These are phyloP conservation scores for Idris sp. DNA, from an alignment of 1,140 invertebrate species.

Conservation along the genomic window DNA sequence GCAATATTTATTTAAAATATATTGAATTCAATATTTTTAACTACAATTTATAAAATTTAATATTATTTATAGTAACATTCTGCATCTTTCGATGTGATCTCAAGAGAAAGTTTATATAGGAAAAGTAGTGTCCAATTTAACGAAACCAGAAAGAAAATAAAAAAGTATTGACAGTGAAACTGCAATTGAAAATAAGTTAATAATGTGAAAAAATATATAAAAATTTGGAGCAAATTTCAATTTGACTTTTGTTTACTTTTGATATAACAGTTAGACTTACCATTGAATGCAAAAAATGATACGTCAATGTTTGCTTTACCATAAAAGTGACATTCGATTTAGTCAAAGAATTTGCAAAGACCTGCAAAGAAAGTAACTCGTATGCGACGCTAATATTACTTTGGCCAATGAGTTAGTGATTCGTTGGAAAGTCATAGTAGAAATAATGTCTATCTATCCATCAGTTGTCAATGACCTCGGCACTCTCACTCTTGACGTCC, in stretches of 20 bases:
- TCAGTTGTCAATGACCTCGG: slow-evolving; percentile 65
- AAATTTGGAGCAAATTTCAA: too few relatives aligned
- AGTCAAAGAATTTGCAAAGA: slow-evolving; percentile 30
- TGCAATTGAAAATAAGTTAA: slow-evolving; percentile 26
- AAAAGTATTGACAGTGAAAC: slow-evolving; percentile 31
- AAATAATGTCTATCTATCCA: slow-evolving; percentile 62
- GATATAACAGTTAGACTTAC: too few relatives aligned
- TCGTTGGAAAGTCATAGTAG: slow-evolving; percentile 60
- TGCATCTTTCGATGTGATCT: slow-evolving; percentile 36
- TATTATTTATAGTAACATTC: too few relatives aligned
- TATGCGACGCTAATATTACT: too few relatives aligned
- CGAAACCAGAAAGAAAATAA: slow-evolving; percentile 18
- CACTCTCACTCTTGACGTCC: slow-evolving; percentile 64
- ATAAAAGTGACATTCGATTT: slow-evolving; percentile 18
- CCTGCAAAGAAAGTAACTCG: slow-evolving; percentile 52
- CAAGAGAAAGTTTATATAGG: slow-evolving; percentile 44
- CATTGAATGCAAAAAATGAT: not conserved
- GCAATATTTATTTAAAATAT: too few relatives aligned
- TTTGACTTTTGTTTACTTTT: too few relatives aligned
- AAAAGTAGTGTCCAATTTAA: slow-evolving; percentile 25
- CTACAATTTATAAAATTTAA: too few relatives aligned
- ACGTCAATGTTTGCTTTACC: slow-evolving; percentile 2
- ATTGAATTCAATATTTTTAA: too few relatives aligned
- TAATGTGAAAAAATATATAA: too few relatives aligned
- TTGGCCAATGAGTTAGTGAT: slow-evolving; percentile 45